phyloP scores from a whole-genome alignment of 2,113 vertebrate species.

The Mohoua ochrocephala region DNA sequence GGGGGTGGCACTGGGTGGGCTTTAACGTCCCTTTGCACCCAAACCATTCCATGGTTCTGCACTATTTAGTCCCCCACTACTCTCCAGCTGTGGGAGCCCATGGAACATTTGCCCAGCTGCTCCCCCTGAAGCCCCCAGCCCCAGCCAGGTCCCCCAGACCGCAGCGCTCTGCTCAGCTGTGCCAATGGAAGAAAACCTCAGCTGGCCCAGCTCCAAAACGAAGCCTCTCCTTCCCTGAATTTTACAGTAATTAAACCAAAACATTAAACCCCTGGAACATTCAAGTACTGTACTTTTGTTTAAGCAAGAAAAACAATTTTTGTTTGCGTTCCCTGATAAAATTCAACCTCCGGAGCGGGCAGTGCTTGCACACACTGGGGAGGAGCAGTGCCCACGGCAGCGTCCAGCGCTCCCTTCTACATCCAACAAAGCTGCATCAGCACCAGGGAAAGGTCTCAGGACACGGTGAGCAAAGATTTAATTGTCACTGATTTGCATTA shows the following conservation, averaged over 20 bases:
- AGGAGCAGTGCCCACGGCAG: neutral
- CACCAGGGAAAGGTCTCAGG: neutral
- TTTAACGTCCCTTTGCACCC: neutral
- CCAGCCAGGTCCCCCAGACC: neutral
- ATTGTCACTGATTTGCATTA: neutral
- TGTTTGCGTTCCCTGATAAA: neutral
- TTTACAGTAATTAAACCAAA: neutral
- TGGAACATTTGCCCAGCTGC: neutral
- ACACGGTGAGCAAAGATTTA: neutral
- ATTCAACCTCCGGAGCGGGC: neutral
- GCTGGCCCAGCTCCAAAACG: neutral
- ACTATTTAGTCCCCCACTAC: neutral
- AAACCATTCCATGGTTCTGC: neutral
- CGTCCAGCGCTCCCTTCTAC: neutral
- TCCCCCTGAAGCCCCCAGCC: neutral
- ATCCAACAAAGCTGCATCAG: neutral
- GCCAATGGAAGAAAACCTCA: neutral
- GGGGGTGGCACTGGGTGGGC: rapidly evolving
- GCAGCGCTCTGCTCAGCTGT: rapidly evolving
- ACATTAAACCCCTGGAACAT: neutral
- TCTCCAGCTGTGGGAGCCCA: neutral
- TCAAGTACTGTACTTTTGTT: neutral
- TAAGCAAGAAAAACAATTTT: neutral
- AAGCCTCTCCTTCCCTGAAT: neutral
- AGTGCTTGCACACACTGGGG: rapidly evolving